These are phyloP conservation scores for Apteryx mantelli DNA, from an alignment of 2,113 vertebrate genomes.

Conservation along the genomic window DNA sequence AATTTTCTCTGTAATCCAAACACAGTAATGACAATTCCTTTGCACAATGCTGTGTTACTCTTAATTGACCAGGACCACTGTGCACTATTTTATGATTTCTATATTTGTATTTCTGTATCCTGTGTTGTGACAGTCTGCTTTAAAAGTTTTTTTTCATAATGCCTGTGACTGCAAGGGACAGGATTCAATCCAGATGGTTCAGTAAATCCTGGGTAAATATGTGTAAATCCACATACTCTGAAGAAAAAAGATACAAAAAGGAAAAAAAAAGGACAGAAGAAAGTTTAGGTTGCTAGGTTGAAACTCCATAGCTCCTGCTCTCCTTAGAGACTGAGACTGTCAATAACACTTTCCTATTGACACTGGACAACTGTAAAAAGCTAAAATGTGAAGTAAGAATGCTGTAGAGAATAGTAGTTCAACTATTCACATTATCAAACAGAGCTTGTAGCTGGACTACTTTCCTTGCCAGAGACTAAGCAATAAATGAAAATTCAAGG, in stretches of 20 bases:
- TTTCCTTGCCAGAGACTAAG: neutral
- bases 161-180: neutral
- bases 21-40: neutral
- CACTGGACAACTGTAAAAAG: neutral
- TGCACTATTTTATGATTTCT: neutral
- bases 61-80: neutral
- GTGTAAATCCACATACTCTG: neutral
- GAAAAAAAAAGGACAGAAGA: neutral
- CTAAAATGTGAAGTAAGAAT: neutral
- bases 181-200: neutral
- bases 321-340: neutral
- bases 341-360: accelerated
- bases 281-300: neutral
- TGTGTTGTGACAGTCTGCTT: neutral
- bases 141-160: neutral
- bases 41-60: neutral
- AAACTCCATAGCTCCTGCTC: neutral
- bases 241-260: neutral
- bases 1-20: neutral
- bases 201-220: neutral
- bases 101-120: neutral
- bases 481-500: conserved; percentile 56
- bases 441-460: neutral
- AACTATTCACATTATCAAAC: neutral
- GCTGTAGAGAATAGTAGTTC: neutral